Evolutionary conservation across 2,888 invertebrate species (phyloP).

Genomic region (Orthosia cruda): DNA sequence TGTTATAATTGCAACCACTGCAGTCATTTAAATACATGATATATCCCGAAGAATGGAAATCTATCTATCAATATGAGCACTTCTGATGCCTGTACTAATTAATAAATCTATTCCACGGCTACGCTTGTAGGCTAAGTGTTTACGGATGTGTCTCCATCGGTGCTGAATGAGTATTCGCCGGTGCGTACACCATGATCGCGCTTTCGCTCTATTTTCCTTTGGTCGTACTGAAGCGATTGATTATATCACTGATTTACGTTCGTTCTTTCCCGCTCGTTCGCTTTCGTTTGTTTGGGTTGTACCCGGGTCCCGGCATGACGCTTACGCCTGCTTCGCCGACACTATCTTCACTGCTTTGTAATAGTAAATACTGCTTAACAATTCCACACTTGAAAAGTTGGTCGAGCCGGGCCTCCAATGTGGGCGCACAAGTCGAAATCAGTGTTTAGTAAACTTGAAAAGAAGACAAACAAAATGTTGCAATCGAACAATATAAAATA

Average conservation of each 20-base stretch:
- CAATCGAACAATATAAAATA: not conserved
- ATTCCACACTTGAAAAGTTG: constrained; percentile 56
- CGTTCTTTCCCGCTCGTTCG: no score
- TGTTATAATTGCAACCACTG: no score
- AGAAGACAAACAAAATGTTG: not conserved
- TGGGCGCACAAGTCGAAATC: constrained; percentile 6
- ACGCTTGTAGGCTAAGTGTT: not conserved
- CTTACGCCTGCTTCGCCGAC: constrained; percentile 65
- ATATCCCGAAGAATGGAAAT: no score
- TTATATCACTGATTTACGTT: not conserved
- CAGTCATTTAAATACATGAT: no score
- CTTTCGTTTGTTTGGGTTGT: not conserved
- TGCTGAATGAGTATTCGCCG: not conserved
- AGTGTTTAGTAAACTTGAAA: constrained; percentile 22
- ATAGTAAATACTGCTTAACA: constrained; percentile 67
- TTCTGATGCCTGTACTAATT: not conserved
- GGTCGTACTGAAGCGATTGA: no score
- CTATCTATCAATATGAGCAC: no score
- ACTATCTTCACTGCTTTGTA: constrained; percentile 66
- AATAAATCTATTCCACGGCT: not conserved
- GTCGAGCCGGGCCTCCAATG: constrained; percentile 18
- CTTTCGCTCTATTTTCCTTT: no score
- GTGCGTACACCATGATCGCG: not conserved
- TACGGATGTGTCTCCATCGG: not conserved
- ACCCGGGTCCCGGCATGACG: not conserved